phyloP scores from a whole-genome alignment of 2,113 vertebrate species.

The Gymnarchus niloticus region DNA sequence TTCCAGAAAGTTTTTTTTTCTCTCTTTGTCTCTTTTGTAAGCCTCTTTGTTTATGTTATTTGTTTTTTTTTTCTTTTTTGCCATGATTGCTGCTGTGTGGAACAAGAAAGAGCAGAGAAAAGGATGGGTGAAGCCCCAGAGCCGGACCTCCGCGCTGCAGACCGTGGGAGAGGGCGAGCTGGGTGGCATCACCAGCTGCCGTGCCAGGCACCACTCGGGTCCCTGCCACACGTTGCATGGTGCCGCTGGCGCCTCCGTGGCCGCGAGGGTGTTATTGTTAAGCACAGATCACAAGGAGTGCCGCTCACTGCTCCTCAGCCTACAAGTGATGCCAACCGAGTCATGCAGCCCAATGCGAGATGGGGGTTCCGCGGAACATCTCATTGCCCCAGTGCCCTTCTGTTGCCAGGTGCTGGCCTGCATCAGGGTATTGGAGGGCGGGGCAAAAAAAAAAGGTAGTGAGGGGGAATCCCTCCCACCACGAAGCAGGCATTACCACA shows the following conservation, averaged over 20 bases:
- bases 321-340: constrained; percentile 34
- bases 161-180: background rate
- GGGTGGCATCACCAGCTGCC: background rate
- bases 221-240: constrained; percentile 17
- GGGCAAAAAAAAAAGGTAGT: constrained; percentile 35
- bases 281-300: constrained; percentile 2
- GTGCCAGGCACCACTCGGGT: constrained; percentile 20
- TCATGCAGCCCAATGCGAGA: background rate
- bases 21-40: background rate
- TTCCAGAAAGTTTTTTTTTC: background rate
- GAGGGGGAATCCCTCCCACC: constrained; percentile 15
- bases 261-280: constrained; percentile 33
- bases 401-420: constrained; percentile 38
- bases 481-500: constrained; percentile 20
- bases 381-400: constrained; percentile 33
- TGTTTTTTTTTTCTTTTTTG: background rate
- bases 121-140: background rate
- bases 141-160: background rate
- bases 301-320: constrained; percentile 38
- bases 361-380: constrained; percentile 25
- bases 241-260: constrained; percentile 26
- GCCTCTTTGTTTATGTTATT: background rate
- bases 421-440: constrained; percentile 25
- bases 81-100: background rate
- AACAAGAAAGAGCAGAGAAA: background rate